A percentile compares a stretch with the other conserved stretches of the same genome.
These are phyloP conservation scores for Neogobius melanostomus DNA, from an alignment of 2,113 vertebrate genomes.

Conservation along the genomic window DNA sequence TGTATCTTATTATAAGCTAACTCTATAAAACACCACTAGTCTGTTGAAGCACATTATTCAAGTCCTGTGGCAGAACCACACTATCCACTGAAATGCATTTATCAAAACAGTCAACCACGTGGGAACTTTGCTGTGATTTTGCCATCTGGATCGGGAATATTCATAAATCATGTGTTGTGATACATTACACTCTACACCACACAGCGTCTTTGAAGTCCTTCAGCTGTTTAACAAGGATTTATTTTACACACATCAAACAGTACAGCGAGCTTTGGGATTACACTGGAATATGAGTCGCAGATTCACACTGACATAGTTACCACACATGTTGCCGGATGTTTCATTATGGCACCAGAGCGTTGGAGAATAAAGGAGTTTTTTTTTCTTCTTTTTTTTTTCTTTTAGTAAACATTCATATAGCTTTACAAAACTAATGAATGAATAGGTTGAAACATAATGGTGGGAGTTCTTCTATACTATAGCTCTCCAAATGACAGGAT, in stretches of 20 bases:
- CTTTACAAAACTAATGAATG: no score
- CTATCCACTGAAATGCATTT: not conserved
- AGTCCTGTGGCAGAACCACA: not conserved
- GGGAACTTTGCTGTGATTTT: not conserved
- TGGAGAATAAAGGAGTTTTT: not conserved
- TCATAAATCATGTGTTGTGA: conserved; percentile 8
- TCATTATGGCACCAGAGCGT: not conserved
- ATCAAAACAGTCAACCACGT: not conserved
- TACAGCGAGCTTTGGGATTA: not conserved
- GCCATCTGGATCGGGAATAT: not conserved
- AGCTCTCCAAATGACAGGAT: no score
- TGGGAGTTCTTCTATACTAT: no score
- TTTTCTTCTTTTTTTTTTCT: no score
- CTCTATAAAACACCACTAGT: no score
- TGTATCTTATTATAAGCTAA: no score
- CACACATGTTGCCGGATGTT: not conserved
- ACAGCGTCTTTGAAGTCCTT: not conserved
- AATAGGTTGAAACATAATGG: no score
- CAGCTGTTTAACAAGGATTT: conserved; percentile 6
- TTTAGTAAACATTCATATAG: no score
- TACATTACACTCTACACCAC: not conserved
- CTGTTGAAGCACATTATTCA: no score
- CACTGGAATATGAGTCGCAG: not conserved
- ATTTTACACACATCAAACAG: conserved; percentile 5
- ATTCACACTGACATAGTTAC: not conserved